Evolutionary conservation across 1,140 invertebrate species (phyloP), one percentile per base, ranked within the genome.

Genomic region (Aphaenogaster ashmeadi): DNA sequence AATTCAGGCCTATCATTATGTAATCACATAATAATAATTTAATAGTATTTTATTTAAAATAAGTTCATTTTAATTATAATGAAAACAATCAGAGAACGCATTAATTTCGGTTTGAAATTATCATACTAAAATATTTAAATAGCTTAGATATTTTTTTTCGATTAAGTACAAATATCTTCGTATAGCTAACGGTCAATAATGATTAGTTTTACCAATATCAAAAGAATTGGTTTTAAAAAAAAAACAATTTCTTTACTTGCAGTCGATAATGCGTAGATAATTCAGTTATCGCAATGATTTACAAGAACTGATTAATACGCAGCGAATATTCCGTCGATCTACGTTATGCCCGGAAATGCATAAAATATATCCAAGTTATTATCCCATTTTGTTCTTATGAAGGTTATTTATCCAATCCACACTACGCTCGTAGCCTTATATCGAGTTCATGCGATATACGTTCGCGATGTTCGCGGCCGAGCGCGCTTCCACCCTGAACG

Each of bases 371-470:
- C 79, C 11, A 47, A 15, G 41, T 47, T n/a, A 72, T 84, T 75
- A 60, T 75, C 9, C 66, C n/a, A 60, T 62, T 62, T 74, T 18
- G 67, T 33, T 74, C 54, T 75, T 60, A 75, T 50, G 54, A 84
- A 60, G 54, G 18, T 84, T 60, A 56, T 81, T 81, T 69, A 74
- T 50, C 80, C 56, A 84, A 60, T 74, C 54, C 80, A 41, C 54
- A 41, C 41, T 69, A 18, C 54, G 80, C 33, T 84, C 54, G 27
- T 27, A 74, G 27, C 21, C 50, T 38, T 64, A 78, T 66, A 86
- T 86, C 83, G 83, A 86, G 36, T 90, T 90, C 50, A 78, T 80
- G 64, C 83, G 84, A 80, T 86, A 67, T 80, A 86, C 75, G 83
- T 52, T 18, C 62, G 47, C 47, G 60, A 80, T 81, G 64, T 69